Conservation (phyloP, 2,113 vertebrate genomes). For the Synodontis membranacea region DNA sequence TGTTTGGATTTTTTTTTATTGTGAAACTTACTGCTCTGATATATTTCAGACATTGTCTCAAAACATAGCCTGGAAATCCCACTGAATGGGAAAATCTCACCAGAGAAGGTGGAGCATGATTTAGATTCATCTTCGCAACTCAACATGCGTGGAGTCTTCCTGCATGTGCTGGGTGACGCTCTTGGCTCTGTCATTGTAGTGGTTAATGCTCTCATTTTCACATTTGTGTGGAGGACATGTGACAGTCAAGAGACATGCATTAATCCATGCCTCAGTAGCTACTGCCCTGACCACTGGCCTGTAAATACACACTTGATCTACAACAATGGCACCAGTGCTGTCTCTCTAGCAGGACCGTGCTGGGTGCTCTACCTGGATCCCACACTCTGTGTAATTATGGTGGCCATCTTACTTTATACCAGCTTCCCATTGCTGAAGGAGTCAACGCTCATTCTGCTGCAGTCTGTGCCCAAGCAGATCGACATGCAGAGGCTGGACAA, state of each 20-base stretch:
- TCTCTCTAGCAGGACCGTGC: slow-evolving; percentile 75
- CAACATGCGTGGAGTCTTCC: slow-evolving; percentile 85
- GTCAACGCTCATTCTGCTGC: slow-evolving; percentile 84
- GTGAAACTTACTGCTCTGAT: neutral
- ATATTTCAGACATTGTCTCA: slow-evolving; percentile 63
- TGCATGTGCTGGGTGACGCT: slow-evolving; percentile 84
- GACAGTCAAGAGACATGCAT: slow-evolving; percentile 68
- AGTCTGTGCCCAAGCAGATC: slow-evolving; percentile 86
- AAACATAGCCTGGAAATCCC: slow-evolving; percentile 67
- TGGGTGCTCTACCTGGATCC: slow-evolving; percentile 89
- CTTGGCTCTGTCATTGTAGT: slow-evolving; percentile 85
- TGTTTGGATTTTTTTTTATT: slow-evolving; percentile 2
- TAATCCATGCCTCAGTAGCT: slow-evolving; percentile 75
- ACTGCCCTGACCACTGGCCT: slow-evolving; percentile 66
- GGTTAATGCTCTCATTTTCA: slow-evolving; percentile 82
- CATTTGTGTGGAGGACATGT: slow-evolving; percentile 78
- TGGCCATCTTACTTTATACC: slow-evolving; percentile 82
- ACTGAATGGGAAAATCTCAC: slow-evolving; percentile 72
- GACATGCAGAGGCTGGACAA: slow-evolving; percentile 79
- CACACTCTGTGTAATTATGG: slow-evolving; percentile 82
- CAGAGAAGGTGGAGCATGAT: slow-evolving; percentile 63
- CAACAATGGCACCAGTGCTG: slow-evolving; percentile 39
- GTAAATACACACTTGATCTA: slow-evolving; percentile 64
- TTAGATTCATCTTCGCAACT: slow-evolving; percentile 75
- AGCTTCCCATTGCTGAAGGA: slow-evolving; percentile 84